Evolutionary conservation across 2,888 invertebrate genomes (phyloP).

Genomic region (Megastigmus dorsalis): DNA sequence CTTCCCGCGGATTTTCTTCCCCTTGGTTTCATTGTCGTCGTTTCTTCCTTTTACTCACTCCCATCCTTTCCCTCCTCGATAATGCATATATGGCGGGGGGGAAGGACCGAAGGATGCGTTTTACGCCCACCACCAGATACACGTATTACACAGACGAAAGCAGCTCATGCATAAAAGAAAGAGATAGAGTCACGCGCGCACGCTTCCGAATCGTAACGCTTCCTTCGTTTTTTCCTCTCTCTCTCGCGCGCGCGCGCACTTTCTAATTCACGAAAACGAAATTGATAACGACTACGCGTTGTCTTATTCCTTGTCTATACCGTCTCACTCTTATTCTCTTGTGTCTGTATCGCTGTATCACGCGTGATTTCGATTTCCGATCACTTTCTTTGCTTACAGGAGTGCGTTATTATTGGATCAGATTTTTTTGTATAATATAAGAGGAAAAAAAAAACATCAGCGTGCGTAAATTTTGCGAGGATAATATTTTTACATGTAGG

Average conservation of each 20-base stretch:
- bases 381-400: not conserved
- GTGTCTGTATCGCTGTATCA: too few species aligned
- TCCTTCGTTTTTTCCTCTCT: not conserved
- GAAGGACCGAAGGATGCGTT: not conserved
- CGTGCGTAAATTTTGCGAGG: not conserved
- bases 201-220: not conserved
- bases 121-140: not conserved
- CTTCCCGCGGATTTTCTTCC: slow-evolving; percentile 28
- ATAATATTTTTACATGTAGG: not conserved
- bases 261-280: slow-evolving; percentile 22
- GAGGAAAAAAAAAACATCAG: not conserved
- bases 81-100: not conserved
- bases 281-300: slow-evolving; percentile 27
- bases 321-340: not conserved
- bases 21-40: too few species aligned
- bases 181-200: slow-evolving; percentile 26
- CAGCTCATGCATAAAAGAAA: slow-evolving; percentile 12
- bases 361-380: not conserved
- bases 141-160: too few species aligned
- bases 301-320: slow-evolving; percentile 13
- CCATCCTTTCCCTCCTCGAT: not conserved
- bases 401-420: too few species aligned
- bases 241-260: too few species aligned
- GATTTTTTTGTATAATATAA: not conserved
- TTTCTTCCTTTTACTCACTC: not conserved